Percentiles rank a stretch among this genome's conserved stretches.
Evolutionary conservation across 1,140 invertebrate species (phyloP).

Genomic region (Oryctes rhinoceros): DNA sequence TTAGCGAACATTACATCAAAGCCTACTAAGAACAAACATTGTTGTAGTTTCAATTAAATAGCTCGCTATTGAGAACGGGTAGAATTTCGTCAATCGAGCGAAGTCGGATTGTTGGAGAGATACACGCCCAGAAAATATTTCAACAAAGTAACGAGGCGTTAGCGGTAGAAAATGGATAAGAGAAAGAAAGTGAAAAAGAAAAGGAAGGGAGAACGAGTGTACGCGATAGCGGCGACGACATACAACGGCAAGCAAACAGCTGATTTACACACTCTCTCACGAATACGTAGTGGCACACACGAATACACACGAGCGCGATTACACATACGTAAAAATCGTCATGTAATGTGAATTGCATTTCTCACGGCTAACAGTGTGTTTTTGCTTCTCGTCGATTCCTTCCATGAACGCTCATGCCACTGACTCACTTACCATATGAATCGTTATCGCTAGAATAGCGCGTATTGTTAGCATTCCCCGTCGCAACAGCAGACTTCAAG

Average conservation of each 20-base stretch:
- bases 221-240: constrained; percentile 17
- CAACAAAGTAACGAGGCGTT: not conserved
- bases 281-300: not conserved
- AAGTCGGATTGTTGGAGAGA: not conserved
- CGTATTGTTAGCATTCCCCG: constrained; percentile 11
- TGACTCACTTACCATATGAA: constrained; percentile 23
- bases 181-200: constrained; percentile 15
- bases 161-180: constrained; percentile 14
- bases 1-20: not conserved
- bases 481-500: not conserved
- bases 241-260: not conserved
- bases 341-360: constrained; percentile 35
- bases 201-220: constrained; percentile 1
- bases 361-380: constrained; percentile 12
- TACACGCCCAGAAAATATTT: not conserved
- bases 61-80: not conserved
- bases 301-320: not conserved
- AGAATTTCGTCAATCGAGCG: not conserved
- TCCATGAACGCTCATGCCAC: not conserved
- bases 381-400: constrained; percentile 5
- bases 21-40: not conserved
- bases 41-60: not conserved
- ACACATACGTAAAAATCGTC: constrained; percentile 26
- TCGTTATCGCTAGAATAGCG: not conserved
- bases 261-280: constrained; percentile 4